Evolutionary conservation across 2,797 vertebrate species (phyloP).

Genomic region (Caiman crocodilus): DNA sequence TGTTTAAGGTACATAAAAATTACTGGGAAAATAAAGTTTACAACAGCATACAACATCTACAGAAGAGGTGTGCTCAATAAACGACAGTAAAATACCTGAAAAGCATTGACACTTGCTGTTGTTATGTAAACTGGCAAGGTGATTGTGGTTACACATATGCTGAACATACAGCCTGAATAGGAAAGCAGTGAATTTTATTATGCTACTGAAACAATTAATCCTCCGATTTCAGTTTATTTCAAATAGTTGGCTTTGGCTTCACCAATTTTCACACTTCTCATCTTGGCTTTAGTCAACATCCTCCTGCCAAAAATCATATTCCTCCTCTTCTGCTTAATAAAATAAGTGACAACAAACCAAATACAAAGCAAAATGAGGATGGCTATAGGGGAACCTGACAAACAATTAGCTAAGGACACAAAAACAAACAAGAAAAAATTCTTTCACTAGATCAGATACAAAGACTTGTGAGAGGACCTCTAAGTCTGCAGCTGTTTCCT

Average conservation of each 20-base stretch:
- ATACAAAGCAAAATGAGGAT: background rate
- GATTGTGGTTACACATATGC: background rate
- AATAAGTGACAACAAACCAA: background rate
- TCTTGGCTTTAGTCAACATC: background rate
- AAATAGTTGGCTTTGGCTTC: background rate
- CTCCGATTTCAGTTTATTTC: background rate
- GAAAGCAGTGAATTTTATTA: background rate
- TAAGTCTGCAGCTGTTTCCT: background rate
- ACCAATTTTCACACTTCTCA: background rate
- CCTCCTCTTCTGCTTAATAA: background rate
- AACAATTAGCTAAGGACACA: background rate
- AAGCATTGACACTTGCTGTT: background rate
- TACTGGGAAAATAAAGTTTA: background rate
- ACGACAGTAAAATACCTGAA: background rate
- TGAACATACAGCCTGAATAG: background rate
- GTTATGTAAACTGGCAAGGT: background rate
- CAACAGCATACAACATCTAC: background rate
- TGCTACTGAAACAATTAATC: background rate
- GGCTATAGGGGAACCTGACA: background rate
- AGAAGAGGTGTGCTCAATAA: background rate
- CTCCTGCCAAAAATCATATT: background rate
- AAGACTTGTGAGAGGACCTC: background rate
- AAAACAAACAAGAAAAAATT: background rate
- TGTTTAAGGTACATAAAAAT: conserved; percentile 2
- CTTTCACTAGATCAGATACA: background rate